These are phyloP conservation scores for Rhinoderma darwinii DNA, from an alignment of 2,113 vertebrate genomes.

Conservation along the genomic window DNA sequence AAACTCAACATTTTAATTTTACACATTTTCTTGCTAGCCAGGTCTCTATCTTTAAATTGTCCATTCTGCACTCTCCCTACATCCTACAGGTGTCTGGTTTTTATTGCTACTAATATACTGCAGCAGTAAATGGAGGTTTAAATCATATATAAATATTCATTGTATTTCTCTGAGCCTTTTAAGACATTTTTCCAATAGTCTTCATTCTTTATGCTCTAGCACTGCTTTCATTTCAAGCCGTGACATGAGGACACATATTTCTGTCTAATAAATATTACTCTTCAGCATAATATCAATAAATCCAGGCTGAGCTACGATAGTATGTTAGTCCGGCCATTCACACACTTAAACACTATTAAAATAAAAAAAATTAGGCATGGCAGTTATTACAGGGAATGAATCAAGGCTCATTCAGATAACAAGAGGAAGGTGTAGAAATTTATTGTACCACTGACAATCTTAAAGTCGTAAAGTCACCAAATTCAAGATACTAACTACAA, in stretches of 20 bases:
- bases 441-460: constrained; percentile 49
- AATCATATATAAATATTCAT: constrained; percentile 53
- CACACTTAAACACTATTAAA: constrained; percentile 47
- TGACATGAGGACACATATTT: constrained; percentile 51
- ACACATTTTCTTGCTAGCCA: background rate
- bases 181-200: constrained; percentile 49
- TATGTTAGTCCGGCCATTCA: constrained; percentile 25
- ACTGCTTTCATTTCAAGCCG: constrained; percentile 31
- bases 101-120: constrained; percentile 22
- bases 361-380: constrained; percentile 55
- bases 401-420: constrained; percentile 47
- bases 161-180: constrained; percentile 39
- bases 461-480: constrained; percentile 42
- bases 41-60: background rate
- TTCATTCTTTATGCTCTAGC: constrained; percentile 38
- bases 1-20: background rate
- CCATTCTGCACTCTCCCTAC: background rate
- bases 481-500: constrained; percentile 49
- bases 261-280: constrained; percentile 55
- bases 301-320: constrained; percentile 37
- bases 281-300: constrained; percentile 49
- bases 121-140: constrained; percentile 36
- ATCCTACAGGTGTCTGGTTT: constrained; percentile 37
- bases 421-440: constrained; percentile 45
- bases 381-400: constrained; percentile 56